Percentiles rank a stretch among this genome's conserved stretches.
These are phyloP conservation scores for Ameiurus melas DNA, from an alignment of 2,113 vertebrate genomes.

Conservation along the genomic window DNA sequence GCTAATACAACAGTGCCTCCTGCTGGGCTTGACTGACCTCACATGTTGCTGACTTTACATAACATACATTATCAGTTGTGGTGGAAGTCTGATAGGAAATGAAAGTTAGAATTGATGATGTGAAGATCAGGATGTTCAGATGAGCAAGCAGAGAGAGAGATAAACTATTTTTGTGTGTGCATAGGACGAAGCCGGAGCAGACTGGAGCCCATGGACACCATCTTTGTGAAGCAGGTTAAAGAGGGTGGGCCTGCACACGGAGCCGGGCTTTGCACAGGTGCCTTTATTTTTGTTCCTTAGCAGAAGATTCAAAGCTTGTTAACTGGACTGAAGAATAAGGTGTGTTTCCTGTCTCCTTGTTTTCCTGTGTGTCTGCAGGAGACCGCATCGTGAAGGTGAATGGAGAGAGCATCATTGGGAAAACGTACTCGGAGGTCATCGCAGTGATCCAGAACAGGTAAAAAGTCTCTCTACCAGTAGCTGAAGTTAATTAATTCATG, in stretches of 20 bases:
- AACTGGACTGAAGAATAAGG: background rate
- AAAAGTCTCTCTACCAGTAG: constrained; percentile 30
- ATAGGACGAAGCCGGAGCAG: constrained; percentile 87
- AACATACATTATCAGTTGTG: background rate
- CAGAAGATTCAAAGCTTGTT: background rate
- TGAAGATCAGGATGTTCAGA: background rate
- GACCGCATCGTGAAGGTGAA: constrained; percentile 98
- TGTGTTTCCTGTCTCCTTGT: background rate
- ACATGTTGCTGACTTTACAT: too few species aligned
- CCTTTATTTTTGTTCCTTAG: background rate
- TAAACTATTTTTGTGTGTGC: background rate
- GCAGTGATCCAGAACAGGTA: constrained; percentile 96
- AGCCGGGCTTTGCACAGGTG: constrained; percentile 95
- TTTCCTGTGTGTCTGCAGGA: constrained; percentile 68
- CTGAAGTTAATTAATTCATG: background rate
- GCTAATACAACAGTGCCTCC: background rate
- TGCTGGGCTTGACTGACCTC: background rate
- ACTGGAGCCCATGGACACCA: constrained; percentile 97
- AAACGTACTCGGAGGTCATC: constrained; percentile 97
- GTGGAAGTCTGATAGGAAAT: background rate
- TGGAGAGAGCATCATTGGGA: constrained; percentile 94
- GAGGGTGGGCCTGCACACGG: constrained; percentile 90
- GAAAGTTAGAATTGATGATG: background rate
- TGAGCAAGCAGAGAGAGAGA: background rate
- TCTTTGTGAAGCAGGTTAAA: constrained; percentile 98